phyloP scores from a whole-genome alignment of 2,888 invertebrate species.

The Agrilus cyanescens region DNA sequence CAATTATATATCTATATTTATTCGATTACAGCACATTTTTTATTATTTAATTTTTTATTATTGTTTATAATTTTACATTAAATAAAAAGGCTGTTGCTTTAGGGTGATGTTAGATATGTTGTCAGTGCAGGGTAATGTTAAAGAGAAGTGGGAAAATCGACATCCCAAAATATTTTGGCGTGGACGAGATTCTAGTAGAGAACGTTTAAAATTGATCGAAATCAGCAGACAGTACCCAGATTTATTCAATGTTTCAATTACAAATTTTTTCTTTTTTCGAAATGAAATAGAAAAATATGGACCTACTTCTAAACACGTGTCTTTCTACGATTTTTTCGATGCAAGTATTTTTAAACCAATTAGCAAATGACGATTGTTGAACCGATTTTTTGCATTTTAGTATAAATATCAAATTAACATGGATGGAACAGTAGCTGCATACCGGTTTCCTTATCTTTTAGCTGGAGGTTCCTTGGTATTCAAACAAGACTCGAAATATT shows the following conservation, averaged over 20 bases:
- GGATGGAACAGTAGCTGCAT: conserved; percentile 95
- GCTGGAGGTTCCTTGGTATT: conserved; percentile 79
- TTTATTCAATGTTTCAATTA: conserved; percentile 80
- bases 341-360: conserved; percentile 42
- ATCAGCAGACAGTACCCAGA: conserved; percentile 64
- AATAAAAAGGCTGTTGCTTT: conserved; percentile 9
- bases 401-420: conserved; percentile 90
- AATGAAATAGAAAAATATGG: conserved; percentile 77
- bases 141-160: conserved; percentile 61
- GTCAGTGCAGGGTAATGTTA: conserved; percentile 74
- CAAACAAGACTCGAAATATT: conserved; percentile 88
- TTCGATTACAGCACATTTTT: neutral
- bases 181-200: conserved; percentile 81
- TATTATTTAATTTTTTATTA: neutral
- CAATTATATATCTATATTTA: neutral
- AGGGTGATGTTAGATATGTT: conserved; percentile 80
- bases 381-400: conserved; percentile 41
- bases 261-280: conserved; percentile 92
- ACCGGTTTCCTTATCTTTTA: conserved; percentile 83
- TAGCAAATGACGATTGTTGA: neutral
- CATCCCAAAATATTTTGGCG: conserved; percentile 76
- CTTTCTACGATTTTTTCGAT: conserved; percentile 90
- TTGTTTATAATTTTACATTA: neutral
- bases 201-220: conserved; percentile 70
- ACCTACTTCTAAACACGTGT: conserved; percentile 69